Base-by-base conservation (phyloP, 2,113 vertebrate genomes). In the Dipodomys ordii region DNA sequence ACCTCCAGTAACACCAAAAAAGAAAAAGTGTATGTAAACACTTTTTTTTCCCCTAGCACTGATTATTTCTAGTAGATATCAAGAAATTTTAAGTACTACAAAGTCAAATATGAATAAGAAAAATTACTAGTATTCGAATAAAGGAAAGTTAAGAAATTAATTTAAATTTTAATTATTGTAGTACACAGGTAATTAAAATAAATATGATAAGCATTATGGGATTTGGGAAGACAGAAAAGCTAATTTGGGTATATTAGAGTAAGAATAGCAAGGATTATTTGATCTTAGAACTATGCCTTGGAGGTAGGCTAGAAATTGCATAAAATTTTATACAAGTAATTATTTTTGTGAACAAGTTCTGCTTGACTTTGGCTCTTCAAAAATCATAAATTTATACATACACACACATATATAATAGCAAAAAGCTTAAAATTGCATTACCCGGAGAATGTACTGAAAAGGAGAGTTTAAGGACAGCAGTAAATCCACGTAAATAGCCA, bases 401-500 rank as follows among this genome's bases (percentile, higher is more conserved):
- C 53, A 57, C 53, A 57, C 15, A 57, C 15, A 18, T 13, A 57
- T 13, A 57, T 71, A 87, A 46, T 2, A 94, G 44, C 11, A 90
- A 82, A 57, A 83, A 1, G 7, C 68, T 79, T 65, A 65, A 83
- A 23, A 44, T 46, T 71, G 6, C 27, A 73, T 32, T 71, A 76
- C 16, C 46, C 46, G 78, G 39, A 89, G 74, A 85, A 77, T 79
- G 8, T 6, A 35, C 16, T 88, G 74, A 65, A 77, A 84, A 84
- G 35, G 83, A 87, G 57, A 78, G 39, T 93, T 79, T 88, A 83
- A 93, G 60, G 49, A 82, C 46, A 20, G 82, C 12, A 73, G 12
- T 85, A 90, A 87, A 92, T 69, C 88, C n/a, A 91, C 76, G 60
- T 68, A 82, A 91, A 71, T 13, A 83, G 22, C 22, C 44, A 90